Evolutionary conservation across 1,140 invertebrate genomes (phyloP).

Genomic region (Caenorhabditis tropicalis): DNA sequence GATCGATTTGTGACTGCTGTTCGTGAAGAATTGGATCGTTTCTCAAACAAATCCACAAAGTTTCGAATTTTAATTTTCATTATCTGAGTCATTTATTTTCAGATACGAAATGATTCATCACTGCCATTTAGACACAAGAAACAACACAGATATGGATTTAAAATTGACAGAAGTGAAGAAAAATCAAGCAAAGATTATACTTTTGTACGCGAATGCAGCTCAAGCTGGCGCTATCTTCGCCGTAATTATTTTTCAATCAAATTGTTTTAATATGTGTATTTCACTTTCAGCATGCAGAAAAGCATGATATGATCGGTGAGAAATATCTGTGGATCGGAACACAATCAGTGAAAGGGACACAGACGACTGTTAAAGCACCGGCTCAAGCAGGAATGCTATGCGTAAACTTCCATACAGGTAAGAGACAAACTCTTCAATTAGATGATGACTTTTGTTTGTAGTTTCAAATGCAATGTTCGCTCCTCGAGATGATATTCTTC

Average conservation of each 20-base stretch:
- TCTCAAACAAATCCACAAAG: constrained; percentile 49
- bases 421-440: neutral
- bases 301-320: constrained; percentile 60
- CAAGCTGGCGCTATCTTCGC: constrained; percentile 85
- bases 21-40: constrained; percentile 57
- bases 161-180: constrained; percentile 79
- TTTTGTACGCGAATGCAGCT: constrained; percentile 86
- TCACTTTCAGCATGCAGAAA: constrained; percentile 47
- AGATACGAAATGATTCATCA: constrained; percentile 67
- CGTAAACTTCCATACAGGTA: constrained; percentile 66
- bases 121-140: constrained; percentile 60
- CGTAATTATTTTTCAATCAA: constrained; percentile 67
- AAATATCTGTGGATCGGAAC: constrained; percentile 70
- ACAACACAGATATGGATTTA: constrained; percentile 56
- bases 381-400: constrained; percentile 66
- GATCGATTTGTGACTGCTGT: constrained; percentile 59
- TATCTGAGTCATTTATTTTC: neutral
- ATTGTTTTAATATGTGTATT: neutral
- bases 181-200: constrained; percentile 89
- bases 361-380: constrained; percentile 57
- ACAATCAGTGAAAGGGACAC: constrained; percentile 67
- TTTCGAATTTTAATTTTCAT: neutral
- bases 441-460: neutral
- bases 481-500: constrained; percentile 65
- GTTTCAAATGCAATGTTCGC: constrained; percentile 68